Conservation (phyloP, 2,888 invertebrate genomes). For the Andrena flavipes region DNA sequence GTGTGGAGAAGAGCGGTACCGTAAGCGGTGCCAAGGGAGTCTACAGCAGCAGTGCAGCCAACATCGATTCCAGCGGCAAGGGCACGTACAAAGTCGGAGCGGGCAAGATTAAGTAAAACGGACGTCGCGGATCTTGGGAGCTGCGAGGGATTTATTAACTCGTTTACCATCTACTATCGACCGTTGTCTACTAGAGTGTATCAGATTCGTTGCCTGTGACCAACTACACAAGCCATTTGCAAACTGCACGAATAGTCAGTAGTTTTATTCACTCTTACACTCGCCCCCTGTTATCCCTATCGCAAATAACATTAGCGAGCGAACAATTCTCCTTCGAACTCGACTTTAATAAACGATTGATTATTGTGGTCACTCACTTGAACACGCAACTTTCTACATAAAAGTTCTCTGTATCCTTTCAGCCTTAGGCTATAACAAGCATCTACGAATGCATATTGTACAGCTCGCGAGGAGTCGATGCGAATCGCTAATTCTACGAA, state of each 20-base stretch:
- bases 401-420: neutral
- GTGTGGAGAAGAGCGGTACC: constrained; percentile 82
- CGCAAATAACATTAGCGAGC: neutral
- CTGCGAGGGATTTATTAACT: neutral
- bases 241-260: neutral
- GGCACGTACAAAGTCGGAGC: constrained; percentile 85
- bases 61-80: constrained; percentile 85
- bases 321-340: neutral
- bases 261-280: neutral
- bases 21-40: constrained; percentile 85
- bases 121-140: neutral
- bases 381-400: too few relatives aligned
- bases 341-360: constrained; percentile 25
- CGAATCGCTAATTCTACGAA: constrained; percentile 2
- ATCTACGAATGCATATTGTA: neutral
- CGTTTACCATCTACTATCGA: constrained; percentile 1
- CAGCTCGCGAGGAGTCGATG: neutral
- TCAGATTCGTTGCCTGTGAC: neutral
- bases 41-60: constrained; percentile 85
- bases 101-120: constrained; percentile 74
- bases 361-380: neutral
- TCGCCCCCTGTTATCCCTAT: neutral
- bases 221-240: neutral
- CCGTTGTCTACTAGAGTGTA: neutral
- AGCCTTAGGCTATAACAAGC: neutral